Evolutionary conservation across 2,888 invertebrate species (phyloP), one percentile per base, ranked within the genome.

Genomic region (Amphipyra tragopoginis): DNA sequence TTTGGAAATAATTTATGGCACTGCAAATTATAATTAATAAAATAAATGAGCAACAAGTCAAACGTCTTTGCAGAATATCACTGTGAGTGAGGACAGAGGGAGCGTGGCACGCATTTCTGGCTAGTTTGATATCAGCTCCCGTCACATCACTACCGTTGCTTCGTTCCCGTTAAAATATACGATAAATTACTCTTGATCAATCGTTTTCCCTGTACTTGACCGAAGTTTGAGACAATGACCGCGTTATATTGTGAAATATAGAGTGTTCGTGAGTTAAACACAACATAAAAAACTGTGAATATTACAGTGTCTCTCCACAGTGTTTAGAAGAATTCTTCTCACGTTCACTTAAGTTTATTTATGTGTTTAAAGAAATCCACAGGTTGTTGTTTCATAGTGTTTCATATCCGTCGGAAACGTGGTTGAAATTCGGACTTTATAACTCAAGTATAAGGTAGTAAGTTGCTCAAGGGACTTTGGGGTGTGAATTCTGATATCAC

Each of bases 121-220:
- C 92, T 94, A 94, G 94, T 94, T 93, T 92, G 92, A 90, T 92
- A 92, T 88, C 93, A 89, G 93, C 92, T 78, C 81, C 83, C 92
- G 93, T 89, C 91, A 91, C 92, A 92, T 91, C 93, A 88, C 86
- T 79, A 90, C 87, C 89, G 90, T 83, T 84, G 77, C 81, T 77
- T 75, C 82, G 87, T 80, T 78, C 81, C 63, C 83, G 79, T 76
- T 84, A 75, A 81, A 82, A 86, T 82, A 74, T 79, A 85, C 86
- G 88, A 88, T 75, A 79, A 79, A 82, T 80, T 78, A 77, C 70
- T 71, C 54, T 59, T 58, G 68, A 77, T 73, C 63, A 68, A 65
- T 72, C 59, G 65, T 54, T 57, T 45, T 65, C 38, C 49, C 49
- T 66, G 38, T 53, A 52, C 49, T 56, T 38, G 45, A 61, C 44